Percentiles rank a stretch among this genome's conserved stretches.
phyloP scores from a whole-genome alignment of 2,797 vertebrate species.

The Chelonia mydas region DNA sequence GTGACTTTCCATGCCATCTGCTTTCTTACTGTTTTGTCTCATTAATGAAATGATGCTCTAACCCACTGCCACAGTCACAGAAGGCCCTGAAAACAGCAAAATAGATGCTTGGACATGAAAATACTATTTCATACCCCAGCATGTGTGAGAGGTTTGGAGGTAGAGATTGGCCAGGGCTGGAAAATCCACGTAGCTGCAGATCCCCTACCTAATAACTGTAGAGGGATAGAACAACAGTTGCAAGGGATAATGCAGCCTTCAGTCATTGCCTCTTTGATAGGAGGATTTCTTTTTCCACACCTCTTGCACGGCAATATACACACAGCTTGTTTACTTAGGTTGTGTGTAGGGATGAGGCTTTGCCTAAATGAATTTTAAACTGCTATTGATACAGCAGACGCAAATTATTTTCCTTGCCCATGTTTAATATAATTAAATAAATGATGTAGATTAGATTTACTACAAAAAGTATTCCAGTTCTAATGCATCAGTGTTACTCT shows the following conservation, averaged over 20 bases:
- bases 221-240: background rate
- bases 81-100: background rate
- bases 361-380: background rate
- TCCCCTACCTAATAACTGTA: background rate
- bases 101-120: background rate
- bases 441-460: background rate
- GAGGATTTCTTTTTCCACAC: background rate
- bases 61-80: background rate
- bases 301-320: background rate
- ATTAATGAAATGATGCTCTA: background rate
- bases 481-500: background rate
- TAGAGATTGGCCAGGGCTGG: background rate
- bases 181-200: background rate
- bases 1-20: background rate
- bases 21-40: background rate
- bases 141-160: background rate
- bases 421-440: background rate
- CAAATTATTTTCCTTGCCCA: background rate
- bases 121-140: rapidly evolving
- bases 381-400: background rate
- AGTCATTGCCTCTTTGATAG: background rate
- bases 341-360: background rate
- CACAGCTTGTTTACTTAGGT: background rate
- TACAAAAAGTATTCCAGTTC: background rate
- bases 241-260: background rate